Percentiles rank a stretch among this genome's conserved stretches.
phyloP scores from a whole-genome alignment of 1,140 invertebrate genomes.

The Pollicipes pollicipes region DNA sequence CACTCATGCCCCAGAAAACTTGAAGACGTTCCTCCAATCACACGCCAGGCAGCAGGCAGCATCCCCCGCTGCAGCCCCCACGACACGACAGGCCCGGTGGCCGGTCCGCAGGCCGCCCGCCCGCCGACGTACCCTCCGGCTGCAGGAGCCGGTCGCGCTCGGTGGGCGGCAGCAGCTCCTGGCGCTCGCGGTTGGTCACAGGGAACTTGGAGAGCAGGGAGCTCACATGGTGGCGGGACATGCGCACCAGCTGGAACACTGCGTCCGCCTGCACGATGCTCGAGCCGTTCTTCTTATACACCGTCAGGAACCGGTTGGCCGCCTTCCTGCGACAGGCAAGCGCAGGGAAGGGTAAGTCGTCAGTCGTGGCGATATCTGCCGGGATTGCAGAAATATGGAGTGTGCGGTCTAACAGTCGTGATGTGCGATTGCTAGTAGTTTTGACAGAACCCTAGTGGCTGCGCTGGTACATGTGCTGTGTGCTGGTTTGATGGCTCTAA shows the following conservation, averaged over 20 bases:
- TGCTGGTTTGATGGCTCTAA: too few relatives aligned
- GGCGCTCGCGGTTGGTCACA: constrained; percentile 48
- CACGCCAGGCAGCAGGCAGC: too few relatives aligned
- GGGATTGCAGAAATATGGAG: too few relatives aligned
- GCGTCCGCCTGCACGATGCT: constrained; percentile 49
- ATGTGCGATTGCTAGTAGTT: too few relatives aligned
- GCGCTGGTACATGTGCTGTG: too few relatives aligned
- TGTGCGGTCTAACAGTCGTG: too few relatives aligned
- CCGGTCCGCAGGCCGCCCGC: constrained; percentile 24
- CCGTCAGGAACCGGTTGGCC: constrained; percentile 46
- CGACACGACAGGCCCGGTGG: constrained; percentile 6
- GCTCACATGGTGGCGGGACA: constrained; percentile 40
- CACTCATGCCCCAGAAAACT: too few relatives aligned
- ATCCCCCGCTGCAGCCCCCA: too few relatives aligned
- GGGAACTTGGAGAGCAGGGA: constrained; percentile 45
- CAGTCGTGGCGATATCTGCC: too few relatives aligned
- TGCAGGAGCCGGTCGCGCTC: constrained; percentile 35
- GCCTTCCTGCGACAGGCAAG: constrained; percentile 30
- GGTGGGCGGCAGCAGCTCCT: constrained; percentile 38
- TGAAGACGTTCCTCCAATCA: too few relatives aligned
- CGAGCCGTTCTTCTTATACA: constrained; percentile 51
- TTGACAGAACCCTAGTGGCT: too few relatives aligned
- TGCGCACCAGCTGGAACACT: constrained; percentile 41
- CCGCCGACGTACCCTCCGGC: constrained; percentile 30
- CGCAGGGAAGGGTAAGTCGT: too few relatives aligned